These are phyloP conservation scores for Ophioninae sp. DNA, from an alignment of 2,888 invertebrate genomes.

Conservation along the genomic window DNA sequence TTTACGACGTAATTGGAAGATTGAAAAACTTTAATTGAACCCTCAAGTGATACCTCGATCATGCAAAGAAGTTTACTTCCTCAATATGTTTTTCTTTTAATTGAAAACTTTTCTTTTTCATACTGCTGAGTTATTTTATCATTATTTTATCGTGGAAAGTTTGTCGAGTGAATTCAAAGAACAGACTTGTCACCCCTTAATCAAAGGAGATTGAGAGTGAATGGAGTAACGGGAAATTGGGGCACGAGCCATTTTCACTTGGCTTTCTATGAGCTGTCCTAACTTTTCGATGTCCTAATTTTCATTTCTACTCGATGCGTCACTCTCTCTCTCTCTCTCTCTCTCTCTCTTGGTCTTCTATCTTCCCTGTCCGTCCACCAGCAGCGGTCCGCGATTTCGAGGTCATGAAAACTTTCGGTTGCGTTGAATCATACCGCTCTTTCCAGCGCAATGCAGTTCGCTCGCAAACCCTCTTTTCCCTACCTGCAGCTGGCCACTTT, in stretches of 20 bases:
- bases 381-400: slow-evolving; percentile 1
- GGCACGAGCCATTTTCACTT: neutral
- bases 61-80: neutral
- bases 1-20: neutral
- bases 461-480: neutral
- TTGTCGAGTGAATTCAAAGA: neutral
- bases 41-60: neutral
- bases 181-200: slow-evolving; percentile 21
- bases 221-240: slow-evolving; percentile 1
- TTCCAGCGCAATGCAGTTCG: slow-evolving; percentile 4
- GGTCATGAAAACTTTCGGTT: slow-evolving; percentile 40
- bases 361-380: slow-evolving; percentile 1
- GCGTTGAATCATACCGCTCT: slow-evolving; percentile 38
- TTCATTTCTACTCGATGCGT: neutral
- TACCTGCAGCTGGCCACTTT: neutral
- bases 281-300: neutral
- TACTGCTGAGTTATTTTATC: neutral
- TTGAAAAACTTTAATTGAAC: neutral
- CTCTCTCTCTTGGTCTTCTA: neutral
- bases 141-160: neutral
- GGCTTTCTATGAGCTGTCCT: neutral
- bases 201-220: neutral
- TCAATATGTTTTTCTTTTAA: neutral
- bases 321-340: neutral
- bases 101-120: neutral